phyloP scores from a whole-genome alignment of 2,113 vertebrate genomes.

The Apistogramma diplotaenia region DNA sequence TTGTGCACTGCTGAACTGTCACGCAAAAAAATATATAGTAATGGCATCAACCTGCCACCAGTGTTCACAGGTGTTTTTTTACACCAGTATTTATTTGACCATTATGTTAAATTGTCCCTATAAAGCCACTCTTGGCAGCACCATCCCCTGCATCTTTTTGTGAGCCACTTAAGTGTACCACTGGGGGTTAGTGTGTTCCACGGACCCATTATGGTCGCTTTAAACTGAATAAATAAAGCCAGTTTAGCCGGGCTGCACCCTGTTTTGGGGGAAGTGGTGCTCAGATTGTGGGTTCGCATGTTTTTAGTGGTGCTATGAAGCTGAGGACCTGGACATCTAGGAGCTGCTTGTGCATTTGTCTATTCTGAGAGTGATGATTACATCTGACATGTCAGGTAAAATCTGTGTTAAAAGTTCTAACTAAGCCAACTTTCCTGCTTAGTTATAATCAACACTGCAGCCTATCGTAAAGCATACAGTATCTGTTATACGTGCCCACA shows the following conservation, averaged over 20 bases:
- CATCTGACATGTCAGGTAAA: background rate
- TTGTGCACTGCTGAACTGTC: conserved; percentile 58
- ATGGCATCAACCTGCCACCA: conserved; percentile 58
- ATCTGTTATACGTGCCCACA: background rate
- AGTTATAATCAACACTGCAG: background rate
- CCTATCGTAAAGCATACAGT: background rate
- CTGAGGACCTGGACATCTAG: background rate
- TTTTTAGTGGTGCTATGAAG: conserved; percentile 21
- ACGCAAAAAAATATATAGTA: conserved; percentile 66
- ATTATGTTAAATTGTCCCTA: conserved; percentile 80
- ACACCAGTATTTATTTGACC: conserved; percentile 78
- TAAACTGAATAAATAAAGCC: conserved; percentile 67
- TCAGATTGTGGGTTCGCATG: conserved; percentile 10
- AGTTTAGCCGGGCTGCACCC: conserved; percentile 40
- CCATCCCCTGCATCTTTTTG: conserved; percentile 71
- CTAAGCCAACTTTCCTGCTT: background rate
- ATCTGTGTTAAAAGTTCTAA: background rate
- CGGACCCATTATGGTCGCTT: conserved; percentile 64
- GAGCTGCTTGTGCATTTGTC: background rate
- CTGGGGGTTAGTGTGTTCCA: conserved; percentile 66
- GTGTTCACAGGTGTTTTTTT: conserved; percentile 73
- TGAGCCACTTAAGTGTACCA: conserved; percentile 74
- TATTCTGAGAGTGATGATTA: background rate
- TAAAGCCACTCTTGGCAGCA: conserved; percentile 76
- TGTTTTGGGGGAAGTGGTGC: conserved; percentile 12